Percentiles rank a stretch among this genome's conserved stretches.
Conservation (phyloP, 2,797 vertebrate genomes). For the Pogoniulus pusillus region DNA sequence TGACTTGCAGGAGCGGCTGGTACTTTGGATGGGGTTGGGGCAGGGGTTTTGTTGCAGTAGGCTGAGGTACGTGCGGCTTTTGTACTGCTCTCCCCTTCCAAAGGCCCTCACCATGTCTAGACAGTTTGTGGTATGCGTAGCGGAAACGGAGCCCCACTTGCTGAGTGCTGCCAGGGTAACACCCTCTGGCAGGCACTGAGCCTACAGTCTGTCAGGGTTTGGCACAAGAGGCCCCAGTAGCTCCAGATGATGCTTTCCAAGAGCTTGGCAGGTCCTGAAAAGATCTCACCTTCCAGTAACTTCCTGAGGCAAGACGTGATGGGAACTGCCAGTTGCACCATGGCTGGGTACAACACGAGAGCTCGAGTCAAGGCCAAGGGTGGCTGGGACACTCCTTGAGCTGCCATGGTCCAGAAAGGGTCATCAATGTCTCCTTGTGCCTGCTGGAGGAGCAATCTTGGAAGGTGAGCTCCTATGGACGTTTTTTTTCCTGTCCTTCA, state of each 20-base stretch:
- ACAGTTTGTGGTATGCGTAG: constrained; percentile 19
- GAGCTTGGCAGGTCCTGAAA: constrained; percentile 57
- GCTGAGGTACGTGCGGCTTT: constrained; percentile 41
- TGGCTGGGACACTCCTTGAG: not conserved
- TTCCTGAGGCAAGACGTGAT: constrained; percentile 27
- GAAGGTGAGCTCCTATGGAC: not conserved
- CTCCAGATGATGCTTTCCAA: constrained; percentile 53
- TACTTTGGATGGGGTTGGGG: not conserved
- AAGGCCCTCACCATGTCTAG: constrained; percentile 58
- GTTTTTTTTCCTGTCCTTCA: not conserved
- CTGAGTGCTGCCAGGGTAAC: constrained; percentile 48
- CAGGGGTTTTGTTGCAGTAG: not conserved
- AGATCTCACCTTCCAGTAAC: constrained; percentile 62
- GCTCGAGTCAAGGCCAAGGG: too few species aligned
- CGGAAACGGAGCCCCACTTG: constrained; percentile 37
- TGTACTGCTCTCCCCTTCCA: constrained; percentile 41
- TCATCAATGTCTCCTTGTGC: not conserved
- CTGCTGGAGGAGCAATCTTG: not conserved
- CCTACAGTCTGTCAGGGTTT: constrained; percentile 29
- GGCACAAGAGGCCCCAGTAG: constrained; percentile 40
- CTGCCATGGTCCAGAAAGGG: not conserved
- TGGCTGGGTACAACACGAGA: not conserved
- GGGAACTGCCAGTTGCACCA: constrained; percentile 21
- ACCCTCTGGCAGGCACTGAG: constrained; percentile 60
- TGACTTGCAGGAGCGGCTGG: not conserved